Percentiles rank a stretch among this genome's conserved stretches.
Evolutionary conservation across 2,797 vertebrate species (phyloP).

Genomic region (Acestrorhynchus altus): DNA sequence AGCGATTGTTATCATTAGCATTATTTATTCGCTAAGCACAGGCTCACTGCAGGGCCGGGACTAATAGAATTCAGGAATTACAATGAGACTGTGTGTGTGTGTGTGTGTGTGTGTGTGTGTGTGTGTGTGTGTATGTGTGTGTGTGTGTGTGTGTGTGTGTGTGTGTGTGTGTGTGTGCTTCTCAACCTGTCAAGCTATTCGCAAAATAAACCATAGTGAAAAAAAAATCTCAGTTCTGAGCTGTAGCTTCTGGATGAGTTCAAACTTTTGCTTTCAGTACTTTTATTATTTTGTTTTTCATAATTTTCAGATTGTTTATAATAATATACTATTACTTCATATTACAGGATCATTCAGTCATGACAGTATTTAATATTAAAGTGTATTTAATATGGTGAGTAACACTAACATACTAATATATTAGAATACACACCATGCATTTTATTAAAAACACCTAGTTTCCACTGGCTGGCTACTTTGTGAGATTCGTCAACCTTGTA

Average conservation of each 20-base stretch:
- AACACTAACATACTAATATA: not conserved
- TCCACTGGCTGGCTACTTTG: not conserved
- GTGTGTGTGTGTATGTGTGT: conserved; percentile 41
- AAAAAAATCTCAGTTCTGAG: conserved; percentile 34
- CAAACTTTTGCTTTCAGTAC: not conserved
- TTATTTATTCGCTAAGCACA: conserved; percentile 86
- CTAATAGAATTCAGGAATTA: conserved; percentile 80
- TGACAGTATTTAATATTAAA: not conserved
- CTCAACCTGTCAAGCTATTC: conserved; percentile 36
- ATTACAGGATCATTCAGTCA: conserved; percentile 2
- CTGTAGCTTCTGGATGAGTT: conserved; percentile 16
- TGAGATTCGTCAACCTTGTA: not conserved
- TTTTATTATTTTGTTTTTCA: not conserved
- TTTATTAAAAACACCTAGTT: not conserved
- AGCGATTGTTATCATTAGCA: conserved; percentile 87
- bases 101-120: conserved; percentile 43
- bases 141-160: conserved; percentile 38
- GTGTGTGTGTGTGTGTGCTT: conserved; percentile 30
- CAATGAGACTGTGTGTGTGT: conserved; percentile 66
- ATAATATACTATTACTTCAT: not conserved
- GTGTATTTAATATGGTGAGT: not conserved
- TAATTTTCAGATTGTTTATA: not conserved
- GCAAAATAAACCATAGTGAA: conserved; percentile 26
- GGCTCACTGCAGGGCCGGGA: conserved; percentile 79
- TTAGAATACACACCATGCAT: not conserved